phyloP scores from a whole-genome alignment of 1,140 invertebrate genomes.

The Araneus ventricosus region DNA sequence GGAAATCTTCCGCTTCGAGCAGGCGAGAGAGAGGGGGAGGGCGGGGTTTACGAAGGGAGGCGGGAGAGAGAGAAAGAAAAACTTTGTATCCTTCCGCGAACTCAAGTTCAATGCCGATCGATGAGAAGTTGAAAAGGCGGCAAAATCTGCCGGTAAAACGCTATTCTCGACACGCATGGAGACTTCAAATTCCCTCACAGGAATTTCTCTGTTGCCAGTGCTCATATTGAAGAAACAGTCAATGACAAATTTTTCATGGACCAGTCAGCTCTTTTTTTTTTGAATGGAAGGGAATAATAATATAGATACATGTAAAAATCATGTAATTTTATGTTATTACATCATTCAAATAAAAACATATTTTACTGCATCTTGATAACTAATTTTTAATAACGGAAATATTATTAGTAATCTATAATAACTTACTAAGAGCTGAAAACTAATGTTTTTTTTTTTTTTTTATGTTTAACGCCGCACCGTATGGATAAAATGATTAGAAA shows the following conservation, averaged over 20 bases:
- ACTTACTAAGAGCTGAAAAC: too few relatives aligned
- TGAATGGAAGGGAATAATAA: not conserved
- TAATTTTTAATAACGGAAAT: too few relatives aligned
- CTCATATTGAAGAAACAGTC: too few relatives aligned
- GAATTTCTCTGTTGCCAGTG: not conserved
- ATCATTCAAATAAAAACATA: too few relatives aligned
- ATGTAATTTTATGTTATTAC: too few relatives aligned
- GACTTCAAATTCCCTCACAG: not conserved
- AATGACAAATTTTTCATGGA: too few relatives aligned
- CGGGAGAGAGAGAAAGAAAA: not conserved
- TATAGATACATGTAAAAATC: too few relatives aligned
- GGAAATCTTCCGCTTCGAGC: not conserved
- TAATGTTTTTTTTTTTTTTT: too few relatives aligned
- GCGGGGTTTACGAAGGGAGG: not conserved
- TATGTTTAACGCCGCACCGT: too few relatives aligned
- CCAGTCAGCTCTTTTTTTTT: not conserved
- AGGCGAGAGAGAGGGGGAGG: not conserved
- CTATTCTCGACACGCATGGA: not conserved
- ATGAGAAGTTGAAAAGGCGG: slow-evolving; percentile 28
- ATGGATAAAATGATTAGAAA: too few relatives aligned
- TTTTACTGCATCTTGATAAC: too few relatives aligned
- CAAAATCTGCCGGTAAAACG: not conserved
- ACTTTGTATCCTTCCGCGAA: slow-evolving; percentile 56
- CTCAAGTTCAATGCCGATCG: slow-evolving; percentile 61
- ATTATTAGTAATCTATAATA: too few relatives aligned